phyloP scores from a whole-genome alignment of 2,797 vertebrate species.

The Bovichtus variegatus region DNA sequence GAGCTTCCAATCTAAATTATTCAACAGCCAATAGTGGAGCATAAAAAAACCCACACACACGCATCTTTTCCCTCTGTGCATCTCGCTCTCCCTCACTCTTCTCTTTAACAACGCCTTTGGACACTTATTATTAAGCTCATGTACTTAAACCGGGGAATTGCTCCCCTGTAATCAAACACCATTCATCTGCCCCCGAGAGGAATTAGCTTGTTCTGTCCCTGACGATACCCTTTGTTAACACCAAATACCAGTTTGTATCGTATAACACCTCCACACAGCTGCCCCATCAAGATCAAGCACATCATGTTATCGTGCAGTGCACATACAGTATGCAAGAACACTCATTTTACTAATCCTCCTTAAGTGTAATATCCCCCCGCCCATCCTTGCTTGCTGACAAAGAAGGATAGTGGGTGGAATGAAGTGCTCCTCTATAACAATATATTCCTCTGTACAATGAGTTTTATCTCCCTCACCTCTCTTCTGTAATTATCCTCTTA shows the following conservation, averaged over 20 bases:
- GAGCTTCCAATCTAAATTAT: slow-evolving; percentile 15
- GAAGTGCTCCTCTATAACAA: slow-evolving; percentile 32
- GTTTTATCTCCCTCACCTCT: slow-evolving; percentile 32
- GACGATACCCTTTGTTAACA: slow-evolving; percentile 23
- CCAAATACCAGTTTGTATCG: slow-evolving; percentile 31
- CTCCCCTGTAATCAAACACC: slow-evolving; percentile 40
- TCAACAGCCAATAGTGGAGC: slow-evolving; percentile 16
- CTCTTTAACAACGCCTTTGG: neutral
- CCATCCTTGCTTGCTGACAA: no score
- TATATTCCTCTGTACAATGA: slow-evolving; percentile 5
- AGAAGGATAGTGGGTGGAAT: slow-evolving; percentile 12
- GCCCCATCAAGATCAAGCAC: slow-evolving; percentile 33
- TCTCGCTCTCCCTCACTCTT: neutral
- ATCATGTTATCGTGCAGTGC: slow-evolving; percentile 13
- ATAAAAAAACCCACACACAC: neutral
- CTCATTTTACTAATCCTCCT: slow-evolving; percentile 26
- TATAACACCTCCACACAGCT: slow-evolving; percentile 17
- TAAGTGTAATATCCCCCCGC: neutral
- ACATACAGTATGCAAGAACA: neutral
- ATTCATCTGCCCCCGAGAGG: slow-evolving; percentile 26
- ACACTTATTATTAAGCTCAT: slow-evolving; percentile 18
- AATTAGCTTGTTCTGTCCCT: slow-evolving; percentile 15
- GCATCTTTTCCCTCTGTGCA: neutral
- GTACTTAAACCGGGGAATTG: slow-evolving; percentile 19
- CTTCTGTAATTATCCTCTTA: slow-evolving; percentile 45